Evolutionary conservation across 2,113 vertebrate species (phyloP), one percentile per base, ranked within the genome.

Genomic region (Urocolius indicus): DNA sequence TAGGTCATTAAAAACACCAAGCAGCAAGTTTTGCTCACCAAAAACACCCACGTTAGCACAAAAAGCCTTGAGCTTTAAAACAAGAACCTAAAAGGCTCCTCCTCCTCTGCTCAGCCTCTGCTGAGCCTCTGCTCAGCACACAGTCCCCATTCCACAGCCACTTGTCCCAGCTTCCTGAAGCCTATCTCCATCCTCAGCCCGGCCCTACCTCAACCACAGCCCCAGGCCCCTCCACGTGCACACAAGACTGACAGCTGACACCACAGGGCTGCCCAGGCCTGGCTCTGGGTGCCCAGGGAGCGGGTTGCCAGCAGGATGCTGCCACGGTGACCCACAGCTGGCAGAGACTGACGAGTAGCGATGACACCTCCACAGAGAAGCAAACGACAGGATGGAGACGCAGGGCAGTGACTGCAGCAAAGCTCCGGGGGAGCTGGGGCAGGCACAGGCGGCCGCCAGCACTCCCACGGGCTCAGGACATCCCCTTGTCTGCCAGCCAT

Each of bases 21-120:
- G 23, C 26, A 20, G 21, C 18, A 26, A 22, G 11, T 76, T 65
- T 48, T 10, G 20, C 1, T 19, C 54, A 32, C 16, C 16, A 48
- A 65, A 92, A 90, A 65, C 0, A 18, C 0, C 3, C 0, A 2
- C 1, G 4, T 34, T 32, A 17, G 13, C 38, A 41, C 38, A 41
- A 41, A 12, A 9, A 41, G 38, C 38, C 9, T 12, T 41, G 12
- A 41, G 38, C 12, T 41, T 32, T 4, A 16, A 46, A 36, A 1
- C 0, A 0, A 63, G 24, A 49, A 9, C 45, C 11, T 3, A 32
- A 49, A 32, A n/a, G 26, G 29, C 6, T n/a, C n/a, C 38, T 12
- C 52, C 3, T 41, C 3, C 0, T 46, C 72, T 24, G 75, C 58
- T 59, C 51, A 21, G 30, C 68, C 29, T n/a, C n/a, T n/a, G n/a